Evolutionary conservation across 1,140 invertebrate species (phyloP).

Genomic region (Notospermus geniculatus): DNA sequence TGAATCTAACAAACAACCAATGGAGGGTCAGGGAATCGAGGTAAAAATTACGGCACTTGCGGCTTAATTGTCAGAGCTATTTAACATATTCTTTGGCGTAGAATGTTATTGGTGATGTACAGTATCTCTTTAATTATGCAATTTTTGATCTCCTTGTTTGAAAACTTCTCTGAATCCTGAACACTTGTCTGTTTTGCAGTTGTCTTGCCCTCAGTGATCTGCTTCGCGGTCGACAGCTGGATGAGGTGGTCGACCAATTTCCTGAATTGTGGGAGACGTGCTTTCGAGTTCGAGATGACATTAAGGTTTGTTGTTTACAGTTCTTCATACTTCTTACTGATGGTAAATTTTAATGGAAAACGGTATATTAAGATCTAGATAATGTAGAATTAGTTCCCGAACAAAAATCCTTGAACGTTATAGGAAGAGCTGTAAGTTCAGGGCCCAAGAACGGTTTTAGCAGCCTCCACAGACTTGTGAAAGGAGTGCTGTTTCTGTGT

Average conservation of each 20-base stretch:
- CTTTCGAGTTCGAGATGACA: slow-evolving; percentile 89
- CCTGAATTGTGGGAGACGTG: slow-evolving; percentile 77
- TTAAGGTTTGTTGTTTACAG: slow-evolving; percentile 77
- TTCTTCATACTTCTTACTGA: too few species aligned
- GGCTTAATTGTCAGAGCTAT: too few species aligned
- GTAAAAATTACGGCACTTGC: slow-evolving; percentile 31
- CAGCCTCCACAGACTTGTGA: too few species aligned
- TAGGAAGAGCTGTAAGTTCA: too few species aligned
- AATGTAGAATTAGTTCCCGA: too few species aligned
- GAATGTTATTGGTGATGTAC: slow-evolving; percentile 6
- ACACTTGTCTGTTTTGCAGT: slow-evolving; percentile 37
- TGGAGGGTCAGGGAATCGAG: slow-evolving; percentile 89
- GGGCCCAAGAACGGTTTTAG: too few species aligned
- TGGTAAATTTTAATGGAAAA: too few species aligned
- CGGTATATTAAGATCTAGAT: too few species aligned
- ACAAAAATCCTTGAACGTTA: too few species aligned
- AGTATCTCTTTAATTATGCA: slow-evolving; percentile 4
- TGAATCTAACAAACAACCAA: slow-evolving; percentile 77
- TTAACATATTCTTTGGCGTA: background rate
- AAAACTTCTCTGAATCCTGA: too few species aligned
- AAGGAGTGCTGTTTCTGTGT: too few species aligned
- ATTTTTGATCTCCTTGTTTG: slow-evolving; percentile 18
- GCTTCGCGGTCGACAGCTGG: slow-evolving; percentile 61
- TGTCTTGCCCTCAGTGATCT: slow-evolving; percentile 84
- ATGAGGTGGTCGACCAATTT: slow-evolving; percentile 60